Evolutionary conservation across 2,888 invertebrate genomes (phyloP).

Genomic region (Spicauda simplicius): DNA sequence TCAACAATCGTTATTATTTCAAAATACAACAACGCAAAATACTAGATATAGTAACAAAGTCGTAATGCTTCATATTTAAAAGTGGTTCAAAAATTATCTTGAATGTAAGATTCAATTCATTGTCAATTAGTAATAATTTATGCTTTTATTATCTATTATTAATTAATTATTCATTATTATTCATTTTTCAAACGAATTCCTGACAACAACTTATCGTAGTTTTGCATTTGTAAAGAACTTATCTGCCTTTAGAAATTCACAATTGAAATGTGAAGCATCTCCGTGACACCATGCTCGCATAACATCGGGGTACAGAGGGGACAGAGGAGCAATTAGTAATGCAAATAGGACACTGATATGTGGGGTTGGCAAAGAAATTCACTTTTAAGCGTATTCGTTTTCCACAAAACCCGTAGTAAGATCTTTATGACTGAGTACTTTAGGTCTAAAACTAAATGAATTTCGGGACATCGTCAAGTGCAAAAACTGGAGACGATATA

Average conservation of each 20-base stretch:
- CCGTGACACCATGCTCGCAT: slow-evolving; percentile 27
- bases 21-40: no score
- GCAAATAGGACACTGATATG: slow-evolving; percentile 62
- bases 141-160: no score
- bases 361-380: slow-evolving; percentile 50
- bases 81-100: no score
- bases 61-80: no score
- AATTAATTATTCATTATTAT: no score
- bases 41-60: no score
- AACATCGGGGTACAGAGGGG: slow-evolving; percentile 40
- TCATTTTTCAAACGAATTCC: no score
- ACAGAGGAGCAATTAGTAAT: slow-evolving; percentile 62
- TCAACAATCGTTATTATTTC: no score
- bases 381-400: slow-evolving; percentile 47
- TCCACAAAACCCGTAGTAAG: slow-evolving; percentile 8
- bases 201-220: no score
- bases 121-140: no score
- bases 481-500: slow-evolving; percentile 49
- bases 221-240: no score
- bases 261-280: slow-evolving; percentile 23
- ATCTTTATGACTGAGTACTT: slow-evolving; percentile 15
- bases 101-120: no score
- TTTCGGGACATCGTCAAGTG: slow-evolving; percentile 26
- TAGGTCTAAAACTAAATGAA: slow-evolving; percentile 30
- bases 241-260: neutral